Conservation (phyloP, 2,113 vertebrate species). For the Nothobranchius furzeri region DNA sequence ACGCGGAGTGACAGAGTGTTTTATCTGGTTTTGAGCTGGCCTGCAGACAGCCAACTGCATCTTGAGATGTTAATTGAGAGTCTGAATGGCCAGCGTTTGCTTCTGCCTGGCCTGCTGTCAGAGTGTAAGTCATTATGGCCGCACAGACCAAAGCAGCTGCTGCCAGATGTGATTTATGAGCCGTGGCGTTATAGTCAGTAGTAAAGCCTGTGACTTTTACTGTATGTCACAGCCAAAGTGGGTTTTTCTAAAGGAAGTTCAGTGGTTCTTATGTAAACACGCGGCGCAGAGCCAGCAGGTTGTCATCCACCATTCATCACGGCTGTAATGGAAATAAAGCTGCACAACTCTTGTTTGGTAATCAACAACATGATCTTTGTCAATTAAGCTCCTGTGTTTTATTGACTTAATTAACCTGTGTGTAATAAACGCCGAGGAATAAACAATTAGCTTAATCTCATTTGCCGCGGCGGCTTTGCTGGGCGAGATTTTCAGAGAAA, state of each 20-base stretch:
- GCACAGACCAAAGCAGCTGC: slow-evolving; percentile 59
- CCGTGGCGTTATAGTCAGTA: slow-evolving; percentile 65
- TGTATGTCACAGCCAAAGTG: slow-evolving; percentile 52
- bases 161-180: slow-evolving; percentile 69
- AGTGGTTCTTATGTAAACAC: slow-evolving; percentile 52
- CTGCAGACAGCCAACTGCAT: slow-evolving; percentile 35
- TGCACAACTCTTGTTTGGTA: slow-evolving; percentile 59
- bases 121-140: slow-evolving; percentile 62
- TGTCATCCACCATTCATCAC: slow-evolving; percentile 64
- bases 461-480: slow-evolving; percentile 22
- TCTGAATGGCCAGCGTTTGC: slow-evolving; percentile 38
- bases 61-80: slow-evolving; percentile 49
- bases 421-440: slow-evolving; percentile 50
- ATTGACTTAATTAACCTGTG: slow-evolving; percentile 63
- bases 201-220: slow-evolving; percentile 65
- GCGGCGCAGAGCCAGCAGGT: slow-evolving; percentile 42
- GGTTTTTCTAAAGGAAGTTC: slow-evolving; percentile 54
- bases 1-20: slow-evolving; percentile 41
- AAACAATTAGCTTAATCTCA: slow-evolving; percentile 57
- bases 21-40: slow-evolving; percentile 33
- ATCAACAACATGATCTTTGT: slow-evolving; percentile 65
- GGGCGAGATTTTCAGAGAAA: slow-evolving; percentile 20
- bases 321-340: slow-evolving; percentile 61
- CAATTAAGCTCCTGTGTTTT: slow-evolving; percentile 45
- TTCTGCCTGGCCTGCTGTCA: slow-evolving; percentile 32